Base-by-base conservation (phyloP, 2,113 vertebrate genomes). In the Mohoua ochrocephala region DNA sequence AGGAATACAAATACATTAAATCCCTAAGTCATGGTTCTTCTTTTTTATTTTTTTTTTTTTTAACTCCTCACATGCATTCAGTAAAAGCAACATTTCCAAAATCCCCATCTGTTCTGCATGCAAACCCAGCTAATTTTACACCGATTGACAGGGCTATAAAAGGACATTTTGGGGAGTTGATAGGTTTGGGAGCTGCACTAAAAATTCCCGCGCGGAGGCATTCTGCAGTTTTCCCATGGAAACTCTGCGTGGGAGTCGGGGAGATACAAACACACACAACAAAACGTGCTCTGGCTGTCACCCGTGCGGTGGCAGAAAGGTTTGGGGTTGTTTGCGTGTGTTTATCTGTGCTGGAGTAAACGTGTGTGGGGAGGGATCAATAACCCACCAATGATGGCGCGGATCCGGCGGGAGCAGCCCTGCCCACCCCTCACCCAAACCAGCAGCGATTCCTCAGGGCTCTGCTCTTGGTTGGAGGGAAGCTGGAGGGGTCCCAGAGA, bases 91-190 rank as follows among this genome's bases (percentile, higher is more conserved):
- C 73, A 88, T 91, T 97, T 98, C 92, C 95, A 96, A 95, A 96
- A 91, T 94, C 80, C 89, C 92, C 97, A 96, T 97, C 89, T 97
- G 95, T 69, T 97, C 94, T 88, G 76, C 90, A 61, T 96, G 75
- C 83, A 96, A 96, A 94, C 83, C 49, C 84, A 95, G 50, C 75
- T 97, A 97, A 97, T 96, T 97, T 93, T 96, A 95, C 68, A 9
- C 81, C 95, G 97, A 97, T 91, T 97, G 97, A 93, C 96, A 97
- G 69, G 84, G 47, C 93, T 97, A 91, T 95, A 93, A 97, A 97
- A 76, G 90, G 88, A 92, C 60, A 65, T 84, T 95, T 88, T 92
- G 22, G 79, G 78, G 77, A 97, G 92, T 95, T 89, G 93, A 87
- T 60, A 41, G 75, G 68, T 94, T 97, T 96, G 68, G 75, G 52